Percentiles rank a stretch among this genome's conserved stretches.
phyloP scores from a whole-genome alignment of 2,797 vertebrate genomes.

The Platalea minor region DNA sequence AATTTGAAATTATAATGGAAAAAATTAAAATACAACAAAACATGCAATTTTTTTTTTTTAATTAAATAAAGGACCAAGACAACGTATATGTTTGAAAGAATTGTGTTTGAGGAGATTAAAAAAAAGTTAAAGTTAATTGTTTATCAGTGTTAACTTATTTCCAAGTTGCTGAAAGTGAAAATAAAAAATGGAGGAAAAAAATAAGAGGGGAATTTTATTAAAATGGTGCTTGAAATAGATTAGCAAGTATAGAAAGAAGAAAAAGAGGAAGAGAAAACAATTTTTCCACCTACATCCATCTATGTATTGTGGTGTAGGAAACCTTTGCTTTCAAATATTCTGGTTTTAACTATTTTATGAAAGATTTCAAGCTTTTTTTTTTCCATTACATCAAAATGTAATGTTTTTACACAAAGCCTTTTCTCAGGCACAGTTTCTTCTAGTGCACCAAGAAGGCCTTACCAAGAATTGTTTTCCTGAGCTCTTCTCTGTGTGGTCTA shows the following conservation, averaged over 20 bases:
- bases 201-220: not conserved
- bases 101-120: not conserved
- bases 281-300: not conserved
- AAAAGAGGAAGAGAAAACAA: not conserved
- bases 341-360: not conserved
- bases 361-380: not conserved
- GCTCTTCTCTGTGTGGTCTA: not conserved
- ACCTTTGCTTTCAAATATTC: not conserved
- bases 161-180: not conserved
- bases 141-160: not conserved
- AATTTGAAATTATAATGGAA: not conserved
- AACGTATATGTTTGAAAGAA: not conserved
- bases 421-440: not conserved
- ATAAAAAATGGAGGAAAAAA: not conserved
- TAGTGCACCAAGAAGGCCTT: not conserved
- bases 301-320: not conserved
- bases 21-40: not conserved
- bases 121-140: not conserved
- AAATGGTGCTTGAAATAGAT: not conserved
- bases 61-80: not conserved
- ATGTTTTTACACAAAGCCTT: fast-evolving
- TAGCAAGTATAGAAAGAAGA: not conserved
- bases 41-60: fast-evolving
- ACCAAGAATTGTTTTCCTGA: not conserved
- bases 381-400: not conserved